Base-by-base conservation (phyloP, 2,113 vertebrate species). In the Saccopteryx leptura region DNA sequence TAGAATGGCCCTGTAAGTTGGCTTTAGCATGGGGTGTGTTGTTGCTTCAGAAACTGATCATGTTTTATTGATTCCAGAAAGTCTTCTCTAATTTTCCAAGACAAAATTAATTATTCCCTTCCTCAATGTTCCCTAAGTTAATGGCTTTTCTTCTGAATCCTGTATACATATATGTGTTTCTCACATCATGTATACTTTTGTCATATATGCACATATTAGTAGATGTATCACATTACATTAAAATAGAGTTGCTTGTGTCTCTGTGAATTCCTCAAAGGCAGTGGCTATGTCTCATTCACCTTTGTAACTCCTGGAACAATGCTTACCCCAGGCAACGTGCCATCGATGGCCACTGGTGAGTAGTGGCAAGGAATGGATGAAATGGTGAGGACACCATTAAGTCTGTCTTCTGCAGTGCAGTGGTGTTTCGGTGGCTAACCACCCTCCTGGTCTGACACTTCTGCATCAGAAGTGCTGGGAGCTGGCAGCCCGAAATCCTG, bases 381-480 rank as follows among this genome's bases (percentile, higher is more conserved):
- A 60, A 48, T n/a, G 46, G 18, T 19, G 11, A 1, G 17, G 66
- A n/a, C n/a, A 24, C 61, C 5, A 7, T 58, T 65, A n/a, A 4
- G 10, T 28, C 63, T 90, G 71, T 56, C 84, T 90, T 81, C 48
- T n/a, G 58, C n/a, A 66, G 1, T 2, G 66, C 50, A 74, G 87
- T 93, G 96, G 75, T 75, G 63, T 80, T 90, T 93, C 0, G 4
- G 87, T 80, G 91, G 92, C 95, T 96, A 81, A 95, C 56, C 85
- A 56, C 76, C 61, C 56, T 63, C 6, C 33, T 65, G 75, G 65
- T 52, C 58, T 81, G 91, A 91, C 56, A 61, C 72, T 96, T 93
- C 97, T 19, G 24, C 19, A 86, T 87, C 93, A 74, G 91, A 95
- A 96, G 93, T 88, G 33, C 88, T 56, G 21, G 84, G 39, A 61